These are phyloP conservation scores for Rallus crepitans DNA, from an alignment of 2,797 vertebrate species.

Conservation along the genomic window DNA sequence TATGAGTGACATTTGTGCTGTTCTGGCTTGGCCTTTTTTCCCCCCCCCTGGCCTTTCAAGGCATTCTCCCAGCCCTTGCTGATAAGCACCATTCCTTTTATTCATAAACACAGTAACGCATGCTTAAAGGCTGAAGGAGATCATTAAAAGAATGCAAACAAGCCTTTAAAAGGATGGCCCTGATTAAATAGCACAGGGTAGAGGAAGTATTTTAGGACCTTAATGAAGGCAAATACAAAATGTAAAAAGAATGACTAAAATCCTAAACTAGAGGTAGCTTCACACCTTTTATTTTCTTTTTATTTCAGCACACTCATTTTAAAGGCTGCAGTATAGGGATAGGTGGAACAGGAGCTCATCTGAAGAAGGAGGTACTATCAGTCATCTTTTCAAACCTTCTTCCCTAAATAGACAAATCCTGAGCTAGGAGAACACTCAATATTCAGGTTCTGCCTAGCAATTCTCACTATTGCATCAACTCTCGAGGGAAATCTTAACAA, in stretches of 20 bases:
- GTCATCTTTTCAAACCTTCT: neutral
- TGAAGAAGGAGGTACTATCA: neutral
- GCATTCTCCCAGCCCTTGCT: neutral
- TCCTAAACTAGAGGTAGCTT: neutral
- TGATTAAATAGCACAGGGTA: neutral
- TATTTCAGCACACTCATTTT: neutral
- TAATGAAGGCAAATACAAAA: neutral
- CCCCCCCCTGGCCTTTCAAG: neutral
- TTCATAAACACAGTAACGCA: neutral
- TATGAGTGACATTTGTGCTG: neutral
- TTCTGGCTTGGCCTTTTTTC: neutral
- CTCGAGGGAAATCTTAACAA: neutral
- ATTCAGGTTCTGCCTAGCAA: neutral
- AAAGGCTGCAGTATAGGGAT: neutral
- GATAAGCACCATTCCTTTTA: neutral
- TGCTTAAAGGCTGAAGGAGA: neutral
- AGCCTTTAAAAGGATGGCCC: neutral
- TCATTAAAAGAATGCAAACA: neutral
- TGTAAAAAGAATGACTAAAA: neutral
- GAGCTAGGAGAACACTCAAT: neutral
- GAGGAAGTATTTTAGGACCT: neutral
- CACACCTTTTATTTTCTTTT: neutral
- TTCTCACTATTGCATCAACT: neutral
- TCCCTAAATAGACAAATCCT: neutral
- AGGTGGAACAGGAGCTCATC: neutral